Percentiles rank a stretch among this genome's conserved stretches.
phyloP scores from a whole-genome alignment of 2,888 invertebrate genomes.

The Lymantria monacha region DNA sequence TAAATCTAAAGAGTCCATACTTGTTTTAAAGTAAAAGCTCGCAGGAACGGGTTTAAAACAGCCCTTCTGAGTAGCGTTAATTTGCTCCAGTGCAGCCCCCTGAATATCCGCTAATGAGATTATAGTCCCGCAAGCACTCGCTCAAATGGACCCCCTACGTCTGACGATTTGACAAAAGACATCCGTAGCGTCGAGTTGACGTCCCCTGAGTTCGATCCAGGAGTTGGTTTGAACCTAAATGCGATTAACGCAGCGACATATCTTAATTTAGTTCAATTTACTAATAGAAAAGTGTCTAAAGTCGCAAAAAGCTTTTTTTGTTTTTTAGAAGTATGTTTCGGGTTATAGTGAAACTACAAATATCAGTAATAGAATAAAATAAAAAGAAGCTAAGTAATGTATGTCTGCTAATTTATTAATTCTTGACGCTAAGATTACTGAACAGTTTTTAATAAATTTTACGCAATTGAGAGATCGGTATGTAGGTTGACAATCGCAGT shows the following conservation, averaged over 20 bases:
- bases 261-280: constrained; percentile 17
- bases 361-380: too few species aligned
- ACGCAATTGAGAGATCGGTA: too few species aligned
- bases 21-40: not conserved
- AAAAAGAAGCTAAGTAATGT: too few species aligned
- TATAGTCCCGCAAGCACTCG: constrained; percentile 44
- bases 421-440: too few species aligned
- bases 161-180: constrained; percentile 49
- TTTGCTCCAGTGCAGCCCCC: constrained; percentile 44
- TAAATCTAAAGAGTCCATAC: constrained; percentile 5
- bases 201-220: constrained; percentile 4
- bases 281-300: not conserved
- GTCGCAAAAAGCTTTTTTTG: not conserved
- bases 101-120: constrained; percentile 55
- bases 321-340: not conserved
- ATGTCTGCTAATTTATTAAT: too few species aligned
- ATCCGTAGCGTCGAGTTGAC: constrained; percentile 18
- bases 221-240: constrained; percentile 23
- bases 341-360: not conserved
- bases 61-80: constrained; percentile 37
- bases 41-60: constrained; percentile 10
- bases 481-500: too few species aligned
- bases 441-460: too few species aligned
- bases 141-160: constrained; percentile 48
- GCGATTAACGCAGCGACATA: constrained; percentile 17